phyloP scores from a whole-genome alignment of 2,888 invertebrate species.

The Laothoe populi region DNA sequence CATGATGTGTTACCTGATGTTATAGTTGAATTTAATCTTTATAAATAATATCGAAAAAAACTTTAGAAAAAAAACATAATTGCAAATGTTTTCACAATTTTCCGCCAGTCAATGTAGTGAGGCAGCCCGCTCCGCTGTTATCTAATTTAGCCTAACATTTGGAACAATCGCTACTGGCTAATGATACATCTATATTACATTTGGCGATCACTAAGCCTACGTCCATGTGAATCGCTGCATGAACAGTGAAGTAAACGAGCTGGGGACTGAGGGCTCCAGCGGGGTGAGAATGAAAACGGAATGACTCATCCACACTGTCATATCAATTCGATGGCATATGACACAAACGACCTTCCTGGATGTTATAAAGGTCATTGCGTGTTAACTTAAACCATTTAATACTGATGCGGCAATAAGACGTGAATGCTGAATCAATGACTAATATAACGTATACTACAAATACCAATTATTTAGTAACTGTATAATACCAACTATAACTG shows the following conservation, averaged over 20 bases:
- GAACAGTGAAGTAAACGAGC: slow-evolving; percentile 49
- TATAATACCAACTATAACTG: no score
- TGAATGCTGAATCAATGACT: background rate
- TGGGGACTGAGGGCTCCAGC: slow-evolving; percentile 31
- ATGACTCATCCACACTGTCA: background rate
- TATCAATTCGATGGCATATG: slow-evolving; percentile 2
- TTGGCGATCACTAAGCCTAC: slow-evolving; percentile 82
- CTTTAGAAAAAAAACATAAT: no score
- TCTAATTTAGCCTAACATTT: slow-evolving; percentile 81
- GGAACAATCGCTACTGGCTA: slow-evolving; percentile 83
- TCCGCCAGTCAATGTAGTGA: slow-evolving; percentile 22
- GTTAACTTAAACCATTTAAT: background rate
- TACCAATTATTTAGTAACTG: no score
- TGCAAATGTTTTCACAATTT: no score
- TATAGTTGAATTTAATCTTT: background rate
- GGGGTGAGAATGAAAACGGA: slow-evolving; percentile 31
- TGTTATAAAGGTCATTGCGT: background rate
- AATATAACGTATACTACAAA: background rate
- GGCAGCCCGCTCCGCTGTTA: slow-evolving; percentile 49
- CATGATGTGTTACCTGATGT: no score
- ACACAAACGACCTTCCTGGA: background rate
- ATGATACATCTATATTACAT: slow-evolving; percentile 81
- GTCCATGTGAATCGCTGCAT: slow-evolving; percentile 68
- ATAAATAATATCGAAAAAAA: background rate
- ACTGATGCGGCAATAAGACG: slow-evolving; percentile 29